Conservation (phyloP, 2,113 vertebrate genomes). For the Centropus bengalensis region DNA sequence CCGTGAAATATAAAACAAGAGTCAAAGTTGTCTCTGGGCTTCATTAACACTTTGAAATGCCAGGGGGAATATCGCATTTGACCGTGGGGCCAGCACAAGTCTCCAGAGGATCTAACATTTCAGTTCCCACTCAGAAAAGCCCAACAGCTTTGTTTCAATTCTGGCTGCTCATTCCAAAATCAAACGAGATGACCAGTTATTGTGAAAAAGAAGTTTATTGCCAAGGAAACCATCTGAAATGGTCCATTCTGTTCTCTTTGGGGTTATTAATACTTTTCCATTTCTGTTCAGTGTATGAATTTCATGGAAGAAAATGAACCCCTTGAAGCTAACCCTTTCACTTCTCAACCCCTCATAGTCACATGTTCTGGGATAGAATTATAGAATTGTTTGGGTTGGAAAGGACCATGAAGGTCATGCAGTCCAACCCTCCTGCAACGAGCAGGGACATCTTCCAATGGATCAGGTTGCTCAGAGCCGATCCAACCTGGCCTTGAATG, state of each 20-base stretch:
- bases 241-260: slow-evolving; percentile 6
- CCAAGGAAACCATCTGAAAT: slow-evolving; percentile 24
- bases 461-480: too few relatives aligned
- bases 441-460: too few relatives aligned
- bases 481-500: too few relatives aligned
- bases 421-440: too few relatives aligned
- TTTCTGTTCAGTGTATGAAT: background rate
- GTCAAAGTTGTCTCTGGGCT: background rate
- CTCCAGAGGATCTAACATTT: slow-evolving; percentile 53
- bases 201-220: background rate
- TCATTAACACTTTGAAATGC: slow-evolving; percentile 54
- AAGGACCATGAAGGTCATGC: too few relatives aligned
- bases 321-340: background rate
- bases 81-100: background rate
- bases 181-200: slow-evolving; percentile 11
- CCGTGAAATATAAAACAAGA: slow-evolving; percentile 50
- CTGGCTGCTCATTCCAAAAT: slow-evolving; percentile 28
- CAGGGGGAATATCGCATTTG: slow-evolving; percentile 54
- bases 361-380: background rate
- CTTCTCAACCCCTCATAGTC: background rate
- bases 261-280: background rate
- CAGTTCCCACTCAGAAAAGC: slow-evolving; percentile 13
- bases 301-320: background rate
- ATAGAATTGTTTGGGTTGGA: too few relatives aligned
- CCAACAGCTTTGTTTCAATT: slow-evolving; percentile 1